phyloP scores from a whole-genome alignment of 2,113 vertebrate species.

The Oncorhynchus clarkii region DNA sequence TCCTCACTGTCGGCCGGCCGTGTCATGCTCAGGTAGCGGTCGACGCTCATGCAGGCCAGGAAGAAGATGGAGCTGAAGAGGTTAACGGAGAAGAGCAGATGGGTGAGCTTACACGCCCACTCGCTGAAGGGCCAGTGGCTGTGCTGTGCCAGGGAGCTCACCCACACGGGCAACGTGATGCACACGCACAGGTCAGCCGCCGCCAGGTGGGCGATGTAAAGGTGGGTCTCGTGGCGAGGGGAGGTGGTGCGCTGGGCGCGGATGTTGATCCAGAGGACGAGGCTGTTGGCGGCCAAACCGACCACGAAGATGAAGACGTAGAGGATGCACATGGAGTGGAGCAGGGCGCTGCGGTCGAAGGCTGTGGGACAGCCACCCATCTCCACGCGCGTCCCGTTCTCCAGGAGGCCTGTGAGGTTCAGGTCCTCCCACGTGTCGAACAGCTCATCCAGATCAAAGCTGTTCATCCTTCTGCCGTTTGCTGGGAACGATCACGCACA shows the following conservation, averaged over 20 bases:
- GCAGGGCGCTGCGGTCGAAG: slow-evolving; percentile 78
- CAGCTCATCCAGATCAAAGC: slow-evolving; percentile 69
- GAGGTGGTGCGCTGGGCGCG: slow-evolving; percentile 82
- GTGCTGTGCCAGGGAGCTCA: slow-evolving; percentile 84
- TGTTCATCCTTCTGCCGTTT: slow-evolving; percentile 61
- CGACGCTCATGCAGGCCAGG: slow-evolving; percentile 91
- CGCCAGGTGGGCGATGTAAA: slow-evolving; percentile 93
- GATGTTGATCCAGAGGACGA: slow-evolving; percentile 93
- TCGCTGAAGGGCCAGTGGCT: slow-evolving; percentile 93
- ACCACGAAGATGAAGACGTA: slow-evolving; percentile 92
- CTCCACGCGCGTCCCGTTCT: slow-evolving; percentile 77
- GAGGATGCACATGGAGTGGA: slow-evolving; percentile 84
- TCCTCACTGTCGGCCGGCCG: slow-evolving; percentile 28
- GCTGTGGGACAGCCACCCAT: slow-evolving; percentile 69
- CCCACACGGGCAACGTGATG: slow-evolving; percentile 90
- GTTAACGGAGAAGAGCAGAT: slow-evolving; percentile 91
- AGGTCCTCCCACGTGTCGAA: slow-evolving; percentile 72
- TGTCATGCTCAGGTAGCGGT: slow-evolving; percentile 84
- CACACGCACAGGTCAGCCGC: slow-evolving; percentile 89
- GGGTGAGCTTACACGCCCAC: slow-evolving; percentile 86
- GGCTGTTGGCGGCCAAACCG: slow-evolving; percentile 85
- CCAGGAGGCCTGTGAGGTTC: slow-evolving; percentile 71
- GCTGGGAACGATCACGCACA: slow-evolving; percentile 12
- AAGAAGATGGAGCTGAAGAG: slow-evolving; percentile 95
- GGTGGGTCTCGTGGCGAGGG: slow-evolving; percentile 87